Evolutionary conservation across 1,140 invertebrate species (phyloP), one percentile per base, ranked within the genome.

Genomic region (Euura saliciscinereae): DNA sequence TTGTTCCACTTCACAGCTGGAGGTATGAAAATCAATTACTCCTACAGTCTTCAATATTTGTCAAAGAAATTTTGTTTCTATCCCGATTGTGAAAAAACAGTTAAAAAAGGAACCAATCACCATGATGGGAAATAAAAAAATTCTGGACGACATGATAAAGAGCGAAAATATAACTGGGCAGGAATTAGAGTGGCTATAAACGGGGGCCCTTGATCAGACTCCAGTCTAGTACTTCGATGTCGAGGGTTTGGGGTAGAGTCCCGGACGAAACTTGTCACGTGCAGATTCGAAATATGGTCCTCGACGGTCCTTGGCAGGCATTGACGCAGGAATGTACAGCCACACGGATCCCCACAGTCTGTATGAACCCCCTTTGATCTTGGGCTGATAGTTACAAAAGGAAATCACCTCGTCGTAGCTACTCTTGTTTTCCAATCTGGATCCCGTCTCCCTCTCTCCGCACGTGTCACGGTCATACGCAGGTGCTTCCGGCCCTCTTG

Each of bases 341-440:
- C 28, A 28, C 28, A 28, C 28, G 28, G 28, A 28, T 28, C 28
- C 28, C 28, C 28, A 28, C 28, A 28, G 28, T 28, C 28, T 28
- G 28, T 28, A 28, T 28, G 1, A 28, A 28, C 28, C 28, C 51
- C 2, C 51, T 59, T 59, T 59, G 51, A 59, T 59, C 51, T 59
- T n/a, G 51, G 51, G 51, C 13, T 59, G 51, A 59, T 59, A 59
- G 51, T 59, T 59, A 59, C 51, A 8, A n/a, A 59, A 59, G 51
- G 51, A 59, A 59, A 59, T 59, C 51, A 6, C 51, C 13, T 59
- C 28, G 0, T 28, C 28, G 28, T 28, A 28, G 28, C 28, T 28
- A 28, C 28, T 28, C 6, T 59, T 59, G 51, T 59, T 59, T 59
- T 59, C 3, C 51, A 59, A 59, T 59, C 3, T 59, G 51, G 28